Evolutionary conservation across 2,113 vertebrate species (phyloP).

Genomic region (Nothocercus julius): DNA sequence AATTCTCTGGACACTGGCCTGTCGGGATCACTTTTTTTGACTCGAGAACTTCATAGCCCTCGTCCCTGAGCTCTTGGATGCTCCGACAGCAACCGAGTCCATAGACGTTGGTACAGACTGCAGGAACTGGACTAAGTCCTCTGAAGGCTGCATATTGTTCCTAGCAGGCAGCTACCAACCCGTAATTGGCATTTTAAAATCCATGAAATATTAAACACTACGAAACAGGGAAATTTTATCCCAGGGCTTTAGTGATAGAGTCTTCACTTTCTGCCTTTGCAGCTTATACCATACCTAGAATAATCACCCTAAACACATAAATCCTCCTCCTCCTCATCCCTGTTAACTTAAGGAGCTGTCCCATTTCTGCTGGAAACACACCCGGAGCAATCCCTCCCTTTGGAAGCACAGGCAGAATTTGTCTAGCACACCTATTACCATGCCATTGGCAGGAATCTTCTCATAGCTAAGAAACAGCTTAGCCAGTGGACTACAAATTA

Average conservation of each 20-base stretch:
- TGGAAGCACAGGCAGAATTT: neutral
- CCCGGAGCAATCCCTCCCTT: neutral
- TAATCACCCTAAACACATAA: neutral
- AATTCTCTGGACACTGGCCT: neutral
- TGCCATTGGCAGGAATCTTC: neutral
- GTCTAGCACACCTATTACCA: neutral
- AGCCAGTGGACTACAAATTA: neutral
- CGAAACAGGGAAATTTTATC: conserved; percentile 19
- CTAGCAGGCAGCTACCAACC: conserved; percentile 42
- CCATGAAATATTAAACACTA: conserved; percentile 46
- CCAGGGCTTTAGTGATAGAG: neutral
- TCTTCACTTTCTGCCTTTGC: neutral
- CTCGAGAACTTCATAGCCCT: neutral
- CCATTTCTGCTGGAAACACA: neutral
- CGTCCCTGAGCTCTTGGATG: neutral
- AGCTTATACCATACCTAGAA: neutral
- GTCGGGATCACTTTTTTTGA: neutral
- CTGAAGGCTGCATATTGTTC: conserved; percentile 3
- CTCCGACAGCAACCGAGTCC: neutral
- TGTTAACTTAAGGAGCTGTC: neutral
- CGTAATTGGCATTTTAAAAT: conserved; percentile 20
- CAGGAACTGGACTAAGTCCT: neutral
- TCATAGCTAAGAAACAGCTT: neutral
- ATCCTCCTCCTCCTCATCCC: neutral
- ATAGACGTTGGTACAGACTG: neutral